Evolutionary conservation across 2,888 invertebrate genomes (phyloP).

Genomic region (Cyrtodaria siliqua): DNA sequence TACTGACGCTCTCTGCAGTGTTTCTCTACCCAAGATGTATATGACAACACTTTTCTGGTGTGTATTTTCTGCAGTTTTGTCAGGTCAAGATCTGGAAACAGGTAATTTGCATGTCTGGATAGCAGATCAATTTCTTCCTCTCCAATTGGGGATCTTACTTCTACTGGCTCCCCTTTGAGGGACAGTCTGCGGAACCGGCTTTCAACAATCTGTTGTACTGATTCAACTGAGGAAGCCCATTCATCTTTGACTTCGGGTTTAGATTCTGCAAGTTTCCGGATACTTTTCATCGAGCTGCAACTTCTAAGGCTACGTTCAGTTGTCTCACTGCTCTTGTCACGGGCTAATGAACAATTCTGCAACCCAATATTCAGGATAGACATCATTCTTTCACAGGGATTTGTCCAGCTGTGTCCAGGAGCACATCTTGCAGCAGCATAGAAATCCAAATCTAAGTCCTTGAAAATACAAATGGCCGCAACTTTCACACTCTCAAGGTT

Average conservation of each 20-base stretch:
- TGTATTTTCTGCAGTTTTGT: background rate
- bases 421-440: conserved; percentile 37
- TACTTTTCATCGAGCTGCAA: conserved; percentile 20
- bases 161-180: conserved; percentile 30
- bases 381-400: conserved; percentile 47
- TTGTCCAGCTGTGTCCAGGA: conserved; percentile 45
- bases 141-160: conserved; percentile 6
- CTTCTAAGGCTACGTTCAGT: conserved; percentile 10
- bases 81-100: background rate
- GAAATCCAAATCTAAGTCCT: conserved; percentile 40
- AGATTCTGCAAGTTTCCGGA: background rate
- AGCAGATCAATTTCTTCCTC: conserved; percentile 16
- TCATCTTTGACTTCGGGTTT: conserved; percentile 13
- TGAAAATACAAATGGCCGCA: conserved; percentile 32
- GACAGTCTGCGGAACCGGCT: conserved; percentile 23
- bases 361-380: conserved; percentile 37
- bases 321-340: conserved; percentile 1
- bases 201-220: background rate
- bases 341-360: conserved; percentile 27
- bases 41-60: conserved; percentile 7
- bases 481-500: conserved; percentile 28
- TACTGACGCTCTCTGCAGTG: conserved; percentile 9
- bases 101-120: background rate
- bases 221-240: conserved; percentile 26
- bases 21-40: conserved; percentile 5